Evolutionary conservation across 2,113 vertebrate genomes (phyloP), one percentile per base, ranked within the genome.

Genomic region (Psophia crepitans): DNA sequence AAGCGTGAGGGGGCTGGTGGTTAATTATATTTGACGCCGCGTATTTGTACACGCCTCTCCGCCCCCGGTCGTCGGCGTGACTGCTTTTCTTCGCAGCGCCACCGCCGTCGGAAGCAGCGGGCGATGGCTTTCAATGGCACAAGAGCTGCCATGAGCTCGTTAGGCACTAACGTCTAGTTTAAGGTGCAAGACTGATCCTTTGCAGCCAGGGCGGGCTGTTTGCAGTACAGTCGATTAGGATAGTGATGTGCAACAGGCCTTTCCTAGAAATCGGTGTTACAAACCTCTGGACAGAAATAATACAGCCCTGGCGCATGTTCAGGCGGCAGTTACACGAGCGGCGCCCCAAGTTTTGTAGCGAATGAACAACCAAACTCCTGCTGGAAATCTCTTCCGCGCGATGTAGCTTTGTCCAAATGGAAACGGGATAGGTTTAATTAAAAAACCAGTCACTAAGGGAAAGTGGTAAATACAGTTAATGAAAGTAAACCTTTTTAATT

Each of bases 71-170:
- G 0, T 61, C 56, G 35, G 74, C 57, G 12, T n/a, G 70, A 28
- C 89, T 53, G 82, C 63, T 54, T 82, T 74, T 75, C 92, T 87
- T 69, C 89, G 12, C 81, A 79, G 81, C 84, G 27, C 35, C 65
- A 35, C 89, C 51, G 5, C 37, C 91, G 82, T 56, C 84, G 89
- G 91, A 93, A 96, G 81, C 94, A 96, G 96, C 87, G 48, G 94
- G 96, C 3, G 6, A 64, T 89, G 89, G 54, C 69, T 94, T 96
- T 84, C 39, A 26, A 3, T 91, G 60, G 91, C 43, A 35, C 66
- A 97, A 71, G 81, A 93, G 91, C 91, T 89, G 93, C 89, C 69
- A 7, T 35, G 57, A 87, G 9, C 81, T 91, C 94, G 71, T 94
- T 96, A 82, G 23, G 33, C n/a, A 2, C 81, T 85, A 91, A 89